Evolutionary conservation across 2,113 vertebrate species (phyloP), one percentile per base, ranked within the genome.

Genomic region (Alces alces): DNA sequence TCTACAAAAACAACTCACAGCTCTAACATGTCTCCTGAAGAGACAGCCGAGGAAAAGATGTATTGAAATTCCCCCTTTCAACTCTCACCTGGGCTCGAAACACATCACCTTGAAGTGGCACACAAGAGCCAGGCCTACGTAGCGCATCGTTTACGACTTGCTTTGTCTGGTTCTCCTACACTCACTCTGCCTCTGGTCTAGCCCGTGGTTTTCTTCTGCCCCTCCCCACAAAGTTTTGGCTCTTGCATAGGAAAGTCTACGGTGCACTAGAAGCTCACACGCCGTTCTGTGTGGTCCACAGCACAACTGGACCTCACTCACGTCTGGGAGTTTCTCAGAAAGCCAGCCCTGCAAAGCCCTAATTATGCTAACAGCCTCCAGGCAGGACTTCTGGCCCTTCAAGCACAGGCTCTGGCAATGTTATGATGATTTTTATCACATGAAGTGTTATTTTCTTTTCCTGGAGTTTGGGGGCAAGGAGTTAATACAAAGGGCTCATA

Each of bases 1-100:
- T 94, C 93, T 87, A 86, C 30, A 86, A 76, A 96, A 82, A 92
- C 23, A 96, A 93, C 28, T 91, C 87, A 66, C 7, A 96, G 58
- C 45, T 83, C 86, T 52, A 78, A 86, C 39, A 55, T 17, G 57
- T 93, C 73, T 84, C 58, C 36, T 93, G 86, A 94, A 95, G 84
- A 86, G 79, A 93, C 57, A 93, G 89, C 27, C 54, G 43, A 43
- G 39, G 27, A 28, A 86, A 93, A 80, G 45, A 94, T 36, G 33
- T 14, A 80, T 16, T 92, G 30, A 88, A 39, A 78, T 36, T 54
- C 45, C 91, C 21, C 58, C 30, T 96, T 86, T 79, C 82, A 91
- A 36, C 28, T 84, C 76, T 60, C 78, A 88, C 70, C 36, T 43
- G 52, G n/a, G 78, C 78, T 79, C 28, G 11, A 89, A 39, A 87